Evolutionary conservation across 2,888 invertebrate genomes (phyloP).

Genomic region (Andrena bucephala): DNA sequence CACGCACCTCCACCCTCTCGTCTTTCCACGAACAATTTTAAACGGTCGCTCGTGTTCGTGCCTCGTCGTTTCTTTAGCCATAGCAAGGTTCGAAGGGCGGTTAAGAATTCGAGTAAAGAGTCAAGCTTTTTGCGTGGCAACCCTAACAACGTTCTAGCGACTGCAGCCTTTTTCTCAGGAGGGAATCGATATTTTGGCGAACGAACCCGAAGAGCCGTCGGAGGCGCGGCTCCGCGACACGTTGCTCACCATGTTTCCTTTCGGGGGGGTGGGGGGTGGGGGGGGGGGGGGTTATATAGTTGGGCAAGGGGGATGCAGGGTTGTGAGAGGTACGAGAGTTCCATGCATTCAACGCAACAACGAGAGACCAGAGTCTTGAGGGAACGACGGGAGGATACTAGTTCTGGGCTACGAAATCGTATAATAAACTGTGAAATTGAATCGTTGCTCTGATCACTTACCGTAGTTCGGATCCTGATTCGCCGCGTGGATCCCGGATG

Average conservation of each 20-base stretch:
- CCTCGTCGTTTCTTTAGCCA: conserved; percentile 47
- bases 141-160: conserved; percentile 54
- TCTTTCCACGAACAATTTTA: conserved; percentile 29
- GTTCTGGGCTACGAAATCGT: conserved; percentile 81
- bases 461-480: conserved; percentile 91
- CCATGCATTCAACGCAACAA: conserved; percentile 85
- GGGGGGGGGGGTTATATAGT: conserved; percentile 21
- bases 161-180: conserved; percentile 35
- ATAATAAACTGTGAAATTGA: conserved; percentile 68
- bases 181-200: conserved; percentile 54
- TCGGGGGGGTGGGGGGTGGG: conserved; percentile 31
- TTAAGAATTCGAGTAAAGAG: conserved; percentile 46
- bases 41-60: conserved; percentile 40
- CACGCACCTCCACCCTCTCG: conserved; percentile 44
- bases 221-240: conserved; percentile 70
- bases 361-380: conserved; percentile 83
- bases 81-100: conserved; percentile 32
- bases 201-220: conserved; percentile 68
- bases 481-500: conserved; percentile 92
- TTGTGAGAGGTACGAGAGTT: conserved; percentile 85
- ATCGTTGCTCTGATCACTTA: conserved; percentile 86
- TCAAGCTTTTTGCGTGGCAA: conserved; percentile 48
- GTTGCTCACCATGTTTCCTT: conserved; percentile 68
- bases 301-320: conserved; percentile 66
- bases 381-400: conserved; percentile 82